Conservation (phyloP, 2,797 vertebrate genomes). For the Phrynocephalus guinanensis region DNA sequence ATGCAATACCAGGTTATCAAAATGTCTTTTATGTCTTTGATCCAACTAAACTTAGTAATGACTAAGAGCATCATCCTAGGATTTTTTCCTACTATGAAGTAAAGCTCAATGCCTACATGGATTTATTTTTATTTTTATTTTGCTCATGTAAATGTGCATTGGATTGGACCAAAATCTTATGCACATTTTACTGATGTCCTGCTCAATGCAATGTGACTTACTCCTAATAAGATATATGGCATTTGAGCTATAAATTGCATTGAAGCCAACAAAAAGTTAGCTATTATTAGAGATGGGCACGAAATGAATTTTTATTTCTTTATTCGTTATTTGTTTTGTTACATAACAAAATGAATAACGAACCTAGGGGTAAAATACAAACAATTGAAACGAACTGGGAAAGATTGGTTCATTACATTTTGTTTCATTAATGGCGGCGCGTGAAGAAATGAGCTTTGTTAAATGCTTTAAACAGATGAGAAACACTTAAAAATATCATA, state of each 20-base stretch:
- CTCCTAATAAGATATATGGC: background rate
- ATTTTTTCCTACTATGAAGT: background rate
- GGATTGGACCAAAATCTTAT: background rate
- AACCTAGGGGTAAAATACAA: too few species aligned
- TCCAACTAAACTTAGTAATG: constrained; percentile 12
- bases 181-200: background rate
- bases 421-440: too few species aligned
- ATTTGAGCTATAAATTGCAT: background rate
- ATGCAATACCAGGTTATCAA: constrained; percentile 16
- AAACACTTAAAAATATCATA: too few species aligned
- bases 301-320: too few species aligned
- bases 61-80: background rate
- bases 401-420: too few species aligned
- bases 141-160: background rate
- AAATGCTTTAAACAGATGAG: too few species aligned
- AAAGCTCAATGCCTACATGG: background rate
- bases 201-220: background rate
- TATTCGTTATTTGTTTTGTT: too few species aligned
- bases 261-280: constrained; percentile 7
- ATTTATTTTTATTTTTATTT: background rate
- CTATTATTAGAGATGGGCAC: too few species aligned
- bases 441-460: too few species aligned
- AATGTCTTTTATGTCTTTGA: constrained; percentile 46
- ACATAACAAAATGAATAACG: too few species aligned
- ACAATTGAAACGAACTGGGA: too few species aligned